These are phyloP conservation scores for Serripes groenlandicus DNA, from an alignment of 2,888 invertebrate genomes.

Conservation along the genomic window DNA sequence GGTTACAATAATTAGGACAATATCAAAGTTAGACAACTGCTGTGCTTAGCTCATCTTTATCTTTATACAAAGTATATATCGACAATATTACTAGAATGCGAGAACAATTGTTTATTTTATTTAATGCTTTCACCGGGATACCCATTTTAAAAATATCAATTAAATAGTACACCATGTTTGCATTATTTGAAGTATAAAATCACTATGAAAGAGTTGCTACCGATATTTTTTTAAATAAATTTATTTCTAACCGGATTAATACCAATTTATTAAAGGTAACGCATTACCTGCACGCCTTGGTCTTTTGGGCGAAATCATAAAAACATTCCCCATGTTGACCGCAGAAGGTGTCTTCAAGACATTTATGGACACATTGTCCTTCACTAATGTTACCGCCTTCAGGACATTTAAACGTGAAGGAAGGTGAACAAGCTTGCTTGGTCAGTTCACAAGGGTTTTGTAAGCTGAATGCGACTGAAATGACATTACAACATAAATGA, in stretches of 20 bases:
- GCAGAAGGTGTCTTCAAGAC: constrained; percentile 26
- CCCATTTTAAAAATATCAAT: background rate
- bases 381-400: background rate
- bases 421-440: background rate
- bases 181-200: background rate
- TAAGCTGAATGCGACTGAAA: background rate
- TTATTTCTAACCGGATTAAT: background rate
- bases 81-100: too few relatives aligned
- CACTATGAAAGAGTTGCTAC: background rate
- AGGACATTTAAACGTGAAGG: constrained; percentile 8
- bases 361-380: constrained; percentile 35
- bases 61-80: too few relatives aligned
- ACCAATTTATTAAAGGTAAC: background rate
- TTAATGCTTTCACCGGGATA: too few relatives aligned
- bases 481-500: too few relatives aligned
- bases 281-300: constrained; percentile 41
- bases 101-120: too few relatives aligned
- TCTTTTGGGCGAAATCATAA: constrained; percentile 12
- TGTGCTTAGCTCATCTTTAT: too few relatives aligned
- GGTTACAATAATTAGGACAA: too few relatives aligned
- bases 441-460: background rate
- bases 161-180: background rate
- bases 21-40: too few relatives aligned
- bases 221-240: background rate
- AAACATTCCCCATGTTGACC: constrained; percentile 44